These are phyloP conservation scores for Atlantisia rogersi DNA, from an alignment of 2,113 vertebrate genomes.

Conservation along the genomic window DNA sequence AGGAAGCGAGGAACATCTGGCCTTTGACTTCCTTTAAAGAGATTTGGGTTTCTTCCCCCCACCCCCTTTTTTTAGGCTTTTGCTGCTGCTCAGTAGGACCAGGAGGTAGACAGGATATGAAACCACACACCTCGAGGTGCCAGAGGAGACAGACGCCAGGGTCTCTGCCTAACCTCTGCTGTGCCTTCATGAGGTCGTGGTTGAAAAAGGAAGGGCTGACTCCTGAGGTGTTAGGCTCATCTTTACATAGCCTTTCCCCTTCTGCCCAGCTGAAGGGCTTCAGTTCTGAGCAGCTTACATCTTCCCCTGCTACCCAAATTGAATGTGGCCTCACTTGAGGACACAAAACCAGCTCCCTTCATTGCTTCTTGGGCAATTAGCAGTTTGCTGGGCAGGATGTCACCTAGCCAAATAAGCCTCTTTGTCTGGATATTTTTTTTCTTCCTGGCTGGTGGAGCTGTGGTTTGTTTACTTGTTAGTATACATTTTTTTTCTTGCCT, in stretches of 20 bases:
- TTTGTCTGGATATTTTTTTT: background rate
- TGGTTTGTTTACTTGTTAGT: background rate
- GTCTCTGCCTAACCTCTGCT: background rate
- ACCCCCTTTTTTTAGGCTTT: background rate
- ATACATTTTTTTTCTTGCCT: background rate
- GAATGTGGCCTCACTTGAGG: background rate
- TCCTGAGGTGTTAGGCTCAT: background rate
- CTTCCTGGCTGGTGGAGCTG: constrained; percentile 8
- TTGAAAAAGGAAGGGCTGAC: background rate
- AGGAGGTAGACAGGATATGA: constrained; percentile 43
- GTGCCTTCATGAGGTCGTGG: fast-evolving
- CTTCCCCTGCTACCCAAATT: background rate
- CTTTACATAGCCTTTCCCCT: background rate
- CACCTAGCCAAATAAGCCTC: background rate
- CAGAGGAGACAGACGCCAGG: constrained; percentile 3
- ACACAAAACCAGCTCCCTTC: background rate
- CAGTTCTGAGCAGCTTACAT: background rate
- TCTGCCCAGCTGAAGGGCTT: background rate
- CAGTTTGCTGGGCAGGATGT: constrained; percentile 14
- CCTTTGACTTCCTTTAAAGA: constrained; percentile 52
- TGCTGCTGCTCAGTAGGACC: background rate
- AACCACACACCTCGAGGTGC: constrained; percentile 39
- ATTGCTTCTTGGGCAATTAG: background rate
- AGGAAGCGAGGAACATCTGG: constrained; percentile 73
- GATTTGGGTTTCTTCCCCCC: background rate